phyloP scores from a whole-genome alignment of 2,797 vertebrate genomes.

The Takifugu ocellatus region DNA sequence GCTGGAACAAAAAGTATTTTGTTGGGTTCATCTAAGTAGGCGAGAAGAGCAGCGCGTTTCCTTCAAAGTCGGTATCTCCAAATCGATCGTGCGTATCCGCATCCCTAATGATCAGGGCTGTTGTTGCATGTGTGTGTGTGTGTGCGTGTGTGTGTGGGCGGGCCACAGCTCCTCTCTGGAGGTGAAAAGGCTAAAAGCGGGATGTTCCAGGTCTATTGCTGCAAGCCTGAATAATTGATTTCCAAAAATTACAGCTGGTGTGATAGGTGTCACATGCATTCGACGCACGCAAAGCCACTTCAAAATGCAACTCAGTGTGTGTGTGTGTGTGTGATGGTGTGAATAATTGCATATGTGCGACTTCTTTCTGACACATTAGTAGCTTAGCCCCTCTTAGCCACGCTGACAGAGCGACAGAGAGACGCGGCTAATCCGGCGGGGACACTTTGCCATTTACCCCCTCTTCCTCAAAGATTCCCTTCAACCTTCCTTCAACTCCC shows the following conservation, averaged over 20 bases:
- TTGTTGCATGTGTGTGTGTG: too few species aligned
- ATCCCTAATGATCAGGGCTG: too few species aligned
- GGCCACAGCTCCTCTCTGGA: too few species aligned
- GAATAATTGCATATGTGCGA: slow-evolving; percentile 22
- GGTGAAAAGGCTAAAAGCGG: too few species aligned
- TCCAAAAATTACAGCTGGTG: not conserved
- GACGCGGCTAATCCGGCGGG: slow-evolving; percentile 62
- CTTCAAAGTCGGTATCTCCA: too few species aligned
- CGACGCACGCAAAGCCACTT: not conserved
- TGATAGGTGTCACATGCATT: slow-evolving; percentile 20
- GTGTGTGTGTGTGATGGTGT: not conserved
- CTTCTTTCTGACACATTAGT: slow-evolving; percentile 44
- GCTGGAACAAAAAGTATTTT: not conserved
- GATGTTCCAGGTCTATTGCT: too few species aligned
- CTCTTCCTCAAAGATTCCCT: not conserved
- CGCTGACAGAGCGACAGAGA: slow-evolving; percentile 64
- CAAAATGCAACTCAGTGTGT: not conserved
- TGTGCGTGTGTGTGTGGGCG: not conserved
- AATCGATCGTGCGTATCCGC: too few species aligned
- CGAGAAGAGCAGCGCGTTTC: too few species aligned
- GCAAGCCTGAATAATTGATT: slow-evolving; percentile 2
- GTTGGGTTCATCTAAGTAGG: slow-evolving; percentile 1
- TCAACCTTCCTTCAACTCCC: slow-evolving; percentile 9
- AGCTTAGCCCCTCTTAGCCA: slow-evolving; percentile 65
- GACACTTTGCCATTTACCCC: slow-evolving; percentile 55